phyloP scores from a whole-genome alignment of 1,140 invertebrate species.

The Macrobrachium rosenbergii region DNA sequence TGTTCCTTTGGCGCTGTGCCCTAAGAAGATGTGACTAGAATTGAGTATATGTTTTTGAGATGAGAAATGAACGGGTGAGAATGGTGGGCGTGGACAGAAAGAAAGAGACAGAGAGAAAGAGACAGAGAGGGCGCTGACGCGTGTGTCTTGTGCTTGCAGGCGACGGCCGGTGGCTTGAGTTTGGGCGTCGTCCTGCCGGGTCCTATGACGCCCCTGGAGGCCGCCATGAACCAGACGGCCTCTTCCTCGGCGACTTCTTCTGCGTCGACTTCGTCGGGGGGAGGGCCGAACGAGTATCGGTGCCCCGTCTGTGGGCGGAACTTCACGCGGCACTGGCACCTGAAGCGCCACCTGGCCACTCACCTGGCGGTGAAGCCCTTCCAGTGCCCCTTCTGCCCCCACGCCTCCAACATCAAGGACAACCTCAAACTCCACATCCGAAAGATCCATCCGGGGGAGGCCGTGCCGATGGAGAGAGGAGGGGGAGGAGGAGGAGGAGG shows the following conservation, averaged over 20 bases:
- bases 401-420: conserved; percentile 66
- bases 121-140: conserved; percentile 45
- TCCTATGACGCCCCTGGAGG: background rate
- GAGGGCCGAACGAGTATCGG: conserved; percentile 32
- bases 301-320: conserved; percentile 64
- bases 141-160: conserved; percentile 51
- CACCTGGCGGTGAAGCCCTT: conserved; percentile 65
- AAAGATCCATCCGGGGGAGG: conserved; percentile 61
- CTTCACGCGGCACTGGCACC: conserved; percentile 67
- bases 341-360: conserved; percentile 70
- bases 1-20: no score
- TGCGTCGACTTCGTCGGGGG: conserved; percentile 6
- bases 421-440: conserved; percentile 64
- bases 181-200: conserved; percentile 3
- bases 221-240: background rate
- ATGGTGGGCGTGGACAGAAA: background rate
- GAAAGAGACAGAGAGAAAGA: background rate
- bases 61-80: background rate
- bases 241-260: conserved; percentile 3
- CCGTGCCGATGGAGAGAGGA: conserved; percentile 15
- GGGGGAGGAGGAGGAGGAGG: background rate
- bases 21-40: background rate
- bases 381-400: conserved; percentile 72
- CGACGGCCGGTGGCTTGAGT: background rate
- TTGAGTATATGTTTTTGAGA: background rate